These are phyloP conservation scores for Chionis minor DNA, from an alignment of 2,113 vertebrate species.

Conservation along the genomic window DNA sequence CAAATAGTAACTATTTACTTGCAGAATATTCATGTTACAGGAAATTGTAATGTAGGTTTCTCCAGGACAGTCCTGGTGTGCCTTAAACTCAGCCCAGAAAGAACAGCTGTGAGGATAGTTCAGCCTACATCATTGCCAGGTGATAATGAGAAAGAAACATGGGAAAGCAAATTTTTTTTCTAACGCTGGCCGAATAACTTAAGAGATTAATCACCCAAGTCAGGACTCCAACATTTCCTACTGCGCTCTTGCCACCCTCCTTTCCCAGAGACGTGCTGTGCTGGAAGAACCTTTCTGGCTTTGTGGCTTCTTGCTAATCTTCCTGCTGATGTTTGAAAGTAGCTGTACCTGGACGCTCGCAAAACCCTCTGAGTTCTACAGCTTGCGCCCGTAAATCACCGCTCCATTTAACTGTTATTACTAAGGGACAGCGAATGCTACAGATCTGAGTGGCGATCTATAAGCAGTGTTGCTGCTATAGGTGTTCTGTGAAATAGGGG, in stretches of 20 bases:
- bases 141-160: neutral
- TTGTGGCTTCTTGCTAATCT: neutral
- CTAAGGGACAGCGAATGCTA: neutral
- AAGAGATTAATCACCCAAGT: neutral
- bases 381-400: neutral
- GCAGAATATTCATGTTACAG: neutral
- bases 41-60: neutral
- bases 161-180: neutral
- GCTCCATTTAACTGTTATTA: neutral
- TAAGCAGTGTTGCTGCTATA: fast-evolving
- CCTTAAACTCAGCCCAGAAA: neutral
- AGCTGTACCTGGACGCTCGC: neutral
- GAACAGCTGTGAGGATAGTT: neutral
- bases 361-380: neutral
- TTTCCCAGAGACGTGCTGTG: neutral
- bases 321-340: neutral
- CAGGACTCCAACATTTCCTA: neutral
- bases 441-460: neutral
- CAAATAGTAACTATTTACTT: neutral
- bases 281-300: neutral
- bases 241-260: neutral
- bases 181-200: neutral
- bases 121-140: neutral
- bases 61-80: neutral
- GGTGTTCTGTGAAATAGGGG: neutral